Base-by-base conservation (phyloP, 2,888 invertebrate species). In the Phengaris arion region DNA sequence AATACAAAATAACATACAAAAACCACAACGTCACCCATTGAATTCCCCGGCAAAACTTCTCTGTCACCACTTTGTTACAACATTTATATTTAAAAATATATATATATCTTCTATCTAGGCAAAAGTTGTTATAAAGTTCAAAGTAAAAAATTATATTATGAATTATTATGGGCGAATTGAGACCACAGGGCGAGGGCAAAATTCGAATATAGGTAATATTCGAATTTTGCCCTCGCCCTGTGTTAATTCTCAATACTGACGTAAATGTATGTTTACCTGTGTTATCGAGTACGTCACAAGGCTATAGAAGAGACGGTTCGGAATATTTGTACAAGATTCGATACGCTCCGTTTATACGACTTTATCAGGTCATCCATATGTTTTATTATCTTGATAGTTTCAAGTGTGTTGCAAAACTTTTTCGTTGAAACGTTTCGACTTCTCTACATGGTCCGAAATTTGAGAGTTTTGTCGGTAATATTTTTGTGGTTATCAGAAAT, bases 291-390 rank as follows among this genome's bases (percentile, higher is more conserved):
- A 72, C 72, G 72, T 72, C 72, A 72, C 52, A 72, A 72, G 52
- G 52, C 35, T 51, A 15, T 6, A n/a, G 35, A 69, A 51, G 51
- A 51, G 51, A 51, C 51, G 51, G 48, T 51, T 54, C 7, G 72
- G 54, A 72, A 54, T 72, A 54, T 72, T 72, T 72, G 54, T 54
- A 52, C 54, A 72, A 72, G 52, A 70, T 70, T 35, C 52, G 54
- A 72, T 72, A 52, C 52, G 15, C 51, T 52, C n/a, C 48, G 48
- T 48, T 35, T 48, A 48, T 15, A 22, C 35, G 22, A 22, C 52
- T 13, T 22, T 52, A 72, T 52, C 12, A 35, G 52, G 35, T 13
- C 52, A 52, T 52, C 52, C 72, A 52, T 52, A 35, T 15, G 51
- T 51, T 51, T 22, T 13, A 35, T 35, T 52, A 69, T 69, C 46